Evolutionary conservation across 2,797 vertebrate genomes (phyloP).

Genomic region (Craterocephalus amniculus): DNA sequence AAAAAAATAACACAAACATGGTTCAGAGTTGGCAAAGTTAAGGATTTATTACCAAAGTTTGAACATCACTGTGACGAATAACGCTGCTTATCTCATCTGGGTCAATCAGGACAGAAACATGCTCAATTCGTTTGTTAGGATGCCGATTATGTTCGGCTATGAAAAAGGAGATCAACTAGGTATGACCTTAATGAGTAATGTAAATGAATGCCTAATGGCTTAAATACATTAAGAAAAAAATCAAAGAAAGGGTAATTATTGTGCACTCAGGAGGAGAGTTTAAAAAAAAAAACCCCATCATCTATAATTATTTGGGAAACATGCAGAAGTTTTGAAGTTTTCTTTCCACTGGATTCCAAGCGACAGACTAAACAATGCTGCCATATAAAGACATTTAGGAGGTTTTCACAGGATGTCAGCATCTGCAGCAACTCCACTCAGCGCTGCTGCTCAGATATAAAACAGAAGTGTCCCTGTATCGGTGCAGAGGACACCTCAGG

Average conservation of each 20-base stretch:
- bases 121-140: too few species aligned
- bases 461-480: background rate
- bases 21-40: background rate
- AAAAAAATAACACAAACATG: background rate
- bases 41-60: background rate
- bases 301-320: constrained; percentile 63
- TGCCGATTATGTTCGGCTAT: too few species aligned
- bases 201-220: background rate
- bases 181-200: background rate
- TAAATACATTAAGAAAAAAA: too few species aligned
- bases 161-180: too few species aligned
- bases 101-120: too few species aligned
- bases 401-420: constrained; percentile 1
- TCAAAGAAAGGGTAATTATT: too few species aligned
- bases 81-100: too few species aligned
- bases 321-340: constrained; percentile 39
- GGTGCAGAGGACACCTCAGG: background rate
- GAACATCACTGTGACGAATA: background rate
- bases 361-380: constrained; percentile 69
- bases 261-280: background rate
- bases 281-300: constrained; percentile 35
- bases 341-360: constrained; percentile 51
- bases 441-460: background rate
- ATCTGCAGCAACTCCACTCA: background rate
- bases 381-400: constrained; percentile 77